Conservation (phyloP, 2,113 vertebrate species). For the Elephas maximus region DNA sequence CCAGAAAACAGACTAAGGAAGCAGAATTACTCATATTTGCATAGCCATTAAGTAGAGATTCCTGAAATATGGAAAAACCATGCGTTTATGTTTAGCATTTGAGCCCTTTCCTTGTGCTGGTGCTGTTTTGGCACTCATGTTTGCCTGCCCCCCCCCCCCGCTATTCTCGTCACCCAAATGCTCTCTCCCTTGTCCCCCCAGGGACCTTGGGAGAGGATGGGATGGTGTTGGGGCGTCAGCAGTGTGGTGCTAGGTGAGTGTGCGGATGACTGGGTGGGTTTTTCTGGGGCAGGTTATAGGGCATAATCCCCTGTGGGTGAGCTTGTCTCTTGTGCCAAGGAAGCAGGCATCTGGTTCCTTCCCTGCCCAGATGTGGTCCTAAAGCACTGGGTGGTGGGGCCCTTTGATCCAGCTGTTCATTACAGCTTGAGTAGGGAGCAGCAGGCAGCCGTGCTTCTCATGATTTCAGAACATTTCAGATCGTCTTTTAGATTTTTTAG, state of each 20-base stretch:
- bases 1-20: neutral
- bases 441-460: accelerated
- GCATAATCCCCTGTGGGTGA: neutral
- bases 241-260: neutral
- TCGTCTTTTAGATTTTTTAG: neutral
- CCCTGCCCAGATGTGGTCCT: accelerated
- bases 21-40: neutral
- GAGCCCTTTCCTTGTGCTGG: neutral
- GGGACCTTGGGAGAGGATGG: neutral
- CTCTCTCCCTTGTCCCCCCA: neutral
- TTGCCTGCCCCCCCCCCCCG: neutral
- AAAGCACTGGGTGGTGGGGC: no score
- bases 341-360: neutral
- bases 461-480: neutral
- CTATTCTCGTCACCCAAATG: neutral
- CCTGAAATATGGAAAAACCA: neutral
- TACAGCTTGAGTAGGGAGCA: neutral
- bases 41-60: neutral
- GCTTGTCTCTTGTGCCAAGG: neutral
- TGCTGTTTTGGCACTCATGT: neutral
- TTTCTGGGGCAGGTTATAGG: neutral
- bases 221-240: neutral
- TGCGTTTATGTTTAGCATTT: neutral
- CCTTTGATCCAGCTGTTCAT: neutral
- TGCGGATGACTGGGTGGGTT: neutral